Conservation (phyloP, 2,113 vertebrate species). For the Trematocara nigrifrons region DNA sequence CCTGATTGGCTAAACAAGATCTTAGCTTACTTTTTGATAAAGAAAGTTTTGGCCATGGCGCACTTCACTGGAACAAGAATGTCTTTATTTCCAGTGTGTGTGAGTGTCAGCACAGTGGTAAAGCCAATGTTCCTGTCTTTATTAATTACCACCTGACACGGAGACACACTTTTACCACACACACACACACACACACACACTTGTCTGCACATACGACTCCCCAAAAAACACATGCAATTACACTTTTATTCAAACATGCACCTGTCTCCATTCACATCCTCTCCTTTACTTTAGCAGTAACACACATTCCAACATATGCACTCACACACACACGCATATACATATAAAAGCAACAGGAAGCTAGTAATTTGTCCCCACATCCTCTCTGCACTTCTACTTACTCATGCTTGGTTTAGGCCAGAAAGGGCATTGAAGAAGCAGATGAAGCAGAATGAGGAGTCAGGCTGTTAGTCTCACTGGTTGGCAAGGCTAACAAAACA, state of each 20-base stretch:
- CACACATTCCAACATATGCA: neutral
- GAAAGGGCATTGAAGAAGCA: slow-evolving; percentile 25
- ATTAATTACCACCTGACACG: slow-evolving; percentile 69
- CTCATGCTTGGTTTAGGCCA: slow-evolving; percentile 47
- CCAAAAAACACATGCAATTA: slow-evolving; percentile 11
- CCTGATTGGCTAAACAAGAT: neutral
- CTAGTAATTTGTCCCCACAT: slow-evolving; percentile 32
- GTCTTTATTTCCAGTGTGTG: neutral
- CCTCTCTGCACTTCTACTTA: slow-evolving; percentile 18
- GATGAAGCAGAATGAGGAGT: slow-evolving; percentile 39
- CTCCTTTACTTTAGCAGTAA: neutral
- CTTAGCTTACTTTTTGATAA: slow-evolving; percentile 9
- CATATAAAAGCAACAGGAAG: neutral
- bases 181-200: neutral
- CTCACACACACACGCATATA: neutral
- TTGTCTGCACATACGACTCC: neutral
- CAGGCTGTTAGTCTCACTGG: neutral
- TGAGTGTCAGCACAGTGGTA: slow-evolving; percentile 45
- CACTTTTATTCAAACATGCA: slow-evolving; percentile 2
- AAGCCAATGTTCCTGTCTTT: slow-evolving; percentile 68
- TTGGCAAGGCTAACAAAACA: slow-evolving; percentile 2
- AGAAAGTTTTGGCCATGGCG: neutral
- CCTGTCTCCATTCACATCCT: neutral
- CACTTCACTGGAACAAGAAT: slow-evolving; percentile 2
- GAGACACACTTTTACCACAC: neutral